Evolutionary conservation across 2,888 invertebrate genomes (phyloP).

Genomic region (Norana najaformis): DNA sequence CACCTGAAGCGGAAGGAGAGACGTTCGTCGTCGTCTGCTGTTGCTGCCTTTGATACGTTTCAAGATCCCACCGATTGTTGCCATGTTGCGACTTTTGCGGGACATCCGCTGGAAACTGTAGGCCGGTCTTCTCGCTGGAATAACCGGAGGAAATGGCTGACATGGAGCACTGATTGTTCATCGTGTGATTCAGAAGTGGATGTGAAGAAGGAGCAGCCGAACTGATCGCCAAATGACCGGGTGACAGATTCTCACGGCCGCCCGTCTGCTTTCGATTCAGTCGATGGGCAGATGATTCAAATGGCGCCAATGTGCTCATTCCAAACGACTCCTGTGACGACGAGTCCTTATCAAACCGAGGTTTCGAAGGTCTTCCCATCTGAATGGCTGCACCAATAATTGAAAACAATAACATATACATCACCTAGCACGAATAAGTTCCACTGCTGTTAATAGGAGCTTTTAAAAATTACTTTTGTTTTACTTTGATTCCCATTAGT

Average conservation of each 20-base stretch:
- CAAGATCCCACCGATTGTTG: background rate
- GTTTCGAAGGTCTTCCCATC: slow-evolving; percentile 42
- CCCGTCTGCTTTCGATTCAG: background rate
- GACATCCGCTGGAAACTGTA: background rate
- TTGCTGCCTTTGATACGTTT: no score
- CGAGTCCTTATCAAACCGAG: background rate
- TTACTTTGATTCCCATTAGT: no score
- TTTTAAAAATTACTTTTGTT: background rate
- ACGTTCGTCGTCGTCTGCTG: background rate
- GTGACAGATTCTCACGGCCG: background rate
- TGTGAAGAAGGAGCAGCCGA: background rate
- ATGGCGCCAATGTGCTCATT: background rate
- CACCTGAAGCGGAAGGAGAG: background rate
- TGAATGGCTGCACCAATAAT: slow-evolving; percentile 37
- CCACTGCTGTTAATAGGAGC: background rate
- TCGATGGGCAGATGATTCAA: background rate
- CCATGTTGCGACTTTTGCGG: background rate
- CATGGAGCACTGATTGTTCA: background rate
- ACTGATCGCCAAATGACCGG: background rate
- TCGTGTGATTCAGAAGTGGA: background rate
- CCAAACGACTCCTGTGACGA: background rate
- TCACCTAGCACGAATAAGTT: background rate
- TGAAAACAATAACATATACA: background rate
- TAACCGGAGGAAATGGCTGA: background rate
- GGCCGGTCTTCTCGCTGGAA: background rate